Conservation (phyloP, 2,113 vertebrate species). For the Heterochromis multidens region DNA sequence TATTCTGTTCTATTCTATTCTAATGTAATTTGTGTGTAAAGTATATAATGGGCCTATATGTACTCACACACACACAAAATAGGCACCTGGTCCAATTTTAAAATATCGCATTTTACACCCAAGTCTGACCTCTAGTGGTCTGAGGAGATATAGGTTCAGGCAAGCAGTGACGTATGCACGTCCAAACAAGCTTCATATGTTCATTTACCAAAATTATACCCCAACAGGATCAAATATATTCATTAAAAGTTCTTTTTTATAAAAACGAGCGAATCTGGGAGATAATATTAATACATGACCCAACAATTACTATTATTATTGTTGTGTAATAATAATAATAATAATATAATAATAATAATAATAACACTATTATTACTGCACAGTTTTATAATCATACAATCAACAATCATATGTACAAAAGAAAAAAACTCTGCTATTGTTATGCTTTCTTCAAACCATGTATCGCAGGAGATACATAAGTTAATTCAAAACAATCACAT, state of each 20-base stretch:
- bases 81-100: neutral
- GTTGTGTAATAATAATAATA: neutral
- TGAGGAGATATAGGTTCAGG: neutral
- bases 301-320: neutral
- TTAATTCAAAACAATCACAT: neutral
- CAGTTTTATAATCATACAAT: neutral
- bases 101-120: neutral
- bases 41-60: neutral
- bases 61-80: neutral
- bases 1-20: slow-evolving; percentile 7
- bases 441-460: neutral
- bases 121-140: slow-evolving; percentile 28
- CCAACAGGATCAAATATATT: neutral
- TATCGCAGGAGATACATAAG: neutral
- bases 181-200: neutral
- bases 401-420: neutral
- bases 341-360: neutral
- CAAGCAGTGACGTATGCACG: neutral
- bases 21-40: neutral
- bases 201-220: neutral
- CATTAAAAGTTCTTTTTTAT: neutral
- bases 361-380: neutral
- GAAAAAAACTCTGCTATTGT: neutral
- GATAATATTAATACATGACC: neutral
- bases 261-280: neutral